A percentile compares a stretch with the other conserved stretches of the same genome.
Conservation (phyloP, 1,140 invertebrate genomes). For the Druon quercuslanigerum region DNA sequence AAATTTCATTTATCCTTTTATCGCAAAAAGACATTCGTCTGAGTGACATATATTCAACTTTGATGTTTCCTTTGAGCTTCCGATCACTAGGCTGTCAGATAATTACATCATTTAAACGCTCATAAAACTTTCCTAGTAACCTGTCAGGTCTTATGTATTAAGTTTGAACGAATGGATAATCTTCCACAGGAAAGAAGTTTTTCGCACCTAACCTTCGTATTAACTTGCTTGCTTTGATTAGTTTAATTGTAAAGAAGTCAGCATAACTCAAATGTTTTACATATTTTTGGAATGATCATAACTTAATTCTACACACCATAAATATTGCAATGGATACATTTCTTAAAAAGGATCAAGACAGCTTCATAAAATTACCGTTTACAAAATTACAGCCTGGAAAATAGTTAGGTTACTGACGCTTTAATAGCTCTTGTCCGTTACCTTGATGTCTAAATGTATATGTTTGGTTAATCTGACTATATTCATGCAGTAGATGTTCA, state of each 20-base stretch:
- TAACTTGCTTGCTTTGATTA: too few species aligned
- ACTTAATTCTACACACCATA: not conserved
- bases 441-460: not conserved
- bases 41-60: too few species aligned
- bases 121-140: too few species aligned
- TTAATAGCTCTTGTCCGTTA: slow-evolving; percentile 25
- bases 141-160: too few species aligned
- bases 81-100: not conserved
- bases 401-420: slow-evolving; percentile 23
- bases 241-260: too few species aligned
- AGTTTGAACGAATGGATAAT: too few species aligned
- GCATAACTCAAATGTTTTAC: too few species aligned
- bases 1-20: too few species aligned
- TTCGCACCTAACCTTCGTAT: too few species aligned
- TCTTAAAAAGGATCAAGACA: not conserved
- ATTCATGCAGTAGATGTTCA: not conserved
- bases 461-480: slow-evolving; percentile 11
- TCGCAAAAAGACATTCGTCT: too few species aligned
- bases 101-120: not conserved
- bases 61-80: not conserved
- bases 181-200: too few species aligned
- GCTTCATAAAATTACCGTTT: slow-evolving; percentile 9
- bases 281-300: not conserved
- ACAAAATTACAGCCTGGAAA: slow-evolving; percentile 17
- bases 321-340: not conserved